Evolutionary conservation across 2,113 vertebrate species (phyloP).

Genomic region (Bujurquina vittata): DNA sequence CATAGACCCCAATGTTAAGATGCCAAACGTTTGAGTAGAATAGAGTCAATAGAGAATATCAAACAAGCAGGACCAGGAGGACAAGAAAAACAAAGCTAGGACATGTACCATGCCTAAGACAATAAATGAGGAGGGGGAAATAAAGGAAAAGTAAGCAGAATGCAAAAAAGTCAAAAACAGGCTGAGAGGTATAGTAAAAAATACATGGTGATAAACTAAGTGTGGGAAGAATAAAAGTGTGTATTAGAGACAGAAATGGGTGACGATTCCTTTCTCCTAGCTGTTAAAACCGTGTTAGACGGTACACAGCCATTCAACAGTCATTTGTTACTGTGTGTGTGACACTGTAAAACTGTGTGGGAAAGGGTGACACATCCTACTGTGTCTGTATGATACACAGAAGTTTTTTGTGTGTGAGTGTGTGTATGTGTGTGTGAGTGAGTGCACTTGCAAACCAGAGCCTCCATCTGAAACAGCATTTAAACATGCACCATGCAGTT

Average conservation of each 20-base stretch:
- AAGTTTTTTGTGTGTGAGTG: not conserved
- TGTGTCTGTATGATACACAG: conserved; percentile 16
- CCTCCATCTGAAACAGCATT: too few relatives aligned
- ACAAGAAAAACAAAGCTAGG: not conserved
- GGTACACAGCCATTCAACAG: conserved; percentile 4
- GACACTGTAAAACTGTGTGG: conserved; percentile 8
- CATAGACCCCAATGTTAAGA: too few relatives aligned
- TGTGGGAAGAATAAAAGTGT: not conserved
- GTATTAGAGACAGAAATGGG: not conserved
- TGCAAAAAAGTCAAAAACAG: not conserved
- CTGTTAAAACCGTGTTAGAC: conserved; percentile 12
- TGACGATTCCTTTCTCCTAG: rapidly evolving
- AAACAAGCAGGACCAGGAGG: not conserved
- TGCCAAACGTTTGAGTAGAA: too few relatives aligned
- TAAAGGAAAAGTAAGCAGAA: not conserved
- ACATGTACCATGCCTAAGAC: not conserved
- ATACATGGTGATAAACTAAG: not conserved
- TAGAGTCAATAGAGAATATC: too few relatives aligned
- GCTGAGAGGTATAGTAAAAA: not conserved
- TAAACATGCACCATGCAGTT: too few relatives aligned
- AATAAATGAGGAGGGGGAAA: not conserved
- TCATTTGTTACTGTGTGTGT: conserved; percentile 4
- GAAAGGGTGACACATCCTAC: conserved; percentile 16
- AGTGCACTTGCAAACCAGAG: too few relatives aligned
- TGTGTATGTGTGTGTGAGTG: not conserved